A percentile compares a stretch with the other conserved stretches of the same genome.
Evolutionary conservation across 2,797 vertebrate genomes (phyloP).

Genomic region (Semotilus atromaculatus): DNA sequence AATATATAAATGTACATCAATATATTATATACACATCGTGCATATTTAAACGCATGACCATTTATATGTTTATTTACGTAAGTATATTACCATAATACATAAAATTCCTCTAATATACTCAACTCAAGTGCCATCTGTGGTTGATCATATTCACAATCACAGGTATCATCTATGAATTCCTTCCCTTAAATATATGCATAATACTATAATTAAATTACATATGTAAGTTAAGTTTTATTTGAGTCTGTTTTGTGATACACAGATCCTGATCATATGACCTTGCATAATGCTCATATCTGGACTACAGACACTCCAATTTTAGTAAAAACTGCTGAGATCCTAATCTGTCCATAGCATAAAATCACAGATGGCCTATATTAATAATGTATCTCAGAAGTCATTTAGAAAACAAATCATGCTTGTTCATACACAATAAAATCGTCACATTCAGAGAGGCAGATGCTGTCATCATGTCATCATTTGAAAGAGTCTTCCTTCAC

Average conservation of each 20-base stretch:
- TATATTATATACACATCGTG: not conserved
- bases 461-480: not conserved
- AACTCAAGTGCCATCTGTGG: not conserved
- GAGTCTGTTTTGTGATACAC: not conserved
- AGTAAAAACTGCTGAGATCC: not conserved
- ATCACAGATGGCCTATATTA: not conserved
- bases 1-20: not conserved
- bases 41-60: not conserved
- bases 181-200: not conserved
- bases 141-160: not conserved
- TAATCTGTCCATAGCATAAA: not conserved
- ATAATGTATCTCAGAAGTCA: not conserved
- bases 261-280: not conserved
- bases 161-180: too few relatives aligned
- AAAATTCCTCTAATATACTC: not conserved
- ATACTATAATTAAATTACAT: not conserved
- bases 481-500: constrained; percentile 1
- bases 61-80: not conserved
- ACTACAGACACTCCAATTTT: not conserved
- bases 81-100: not conserved
- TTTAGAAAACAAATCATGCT: constrained; percentile 2
- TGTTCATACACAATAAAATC: not conserved
- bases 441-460: not conserved
- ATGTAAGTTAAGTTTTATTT: not conserved
- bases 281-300: not conserved